Conservation (phyloP, 1,140 invertebrate species). For the Brachionus plicatilis region DNA sequence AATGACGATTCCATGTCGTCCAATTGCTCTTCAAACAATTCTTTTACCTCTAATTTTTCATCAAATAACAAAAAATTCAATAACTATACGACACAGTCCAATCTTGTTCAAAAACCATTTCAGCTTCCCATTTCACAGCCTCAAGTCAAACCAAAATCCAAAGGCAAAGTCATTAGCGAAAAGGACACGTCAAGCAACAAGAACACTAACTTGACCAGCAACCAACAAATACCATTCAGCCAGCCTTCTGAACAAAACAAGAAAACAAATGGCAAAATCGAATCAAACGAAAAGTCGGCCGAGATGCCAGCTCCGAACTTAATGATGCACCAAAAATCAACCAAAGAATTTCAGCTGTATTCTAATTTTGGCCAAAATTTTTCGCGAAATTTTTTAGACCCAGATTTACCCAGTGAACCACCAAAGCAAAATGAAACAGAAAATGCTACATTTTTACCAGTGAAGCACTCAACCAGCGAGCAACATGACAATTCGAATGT, state of each 20-base stretch:
- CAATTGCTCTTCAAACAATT: slow-evolving; percentile 30
- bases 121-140: not conserved
- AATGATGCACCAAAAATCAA: not conserved
- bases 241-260: not conserved
- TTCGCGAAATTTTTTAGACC: not conserved
- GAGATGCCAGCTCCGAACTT: not conserved
- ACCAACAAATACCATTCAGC: not conserved
- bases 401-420: not conserved
- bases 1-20: slow-evolving; percentile 40
- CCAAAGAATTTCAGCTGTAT: not conserved
- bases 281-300: not conserved
- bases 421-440: not conserved
- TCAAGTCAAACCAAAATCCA: not conserved
- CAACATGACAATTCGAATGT: slow-evolving; percentile 18
- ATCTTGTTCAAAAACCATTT: not conserved
- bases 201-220: not conserved
- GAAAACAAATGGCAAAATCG: not conserved
- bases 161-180: not conserved
- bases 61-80: slow-evolving; percentile 7
- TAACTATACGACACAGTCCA: not conserved
- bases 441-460: not conserved
- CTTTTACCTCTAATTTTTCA: slow-evolving; percentile 26
- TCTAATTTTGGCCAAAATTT: not conserved
- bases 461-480: slow-evolving; percentile 24
- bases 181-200: not conserved